Evolutionary conservation across 2,797 vertebrate species (phyloP).

Genomic region (Catostomus latipinnis): DNA sequence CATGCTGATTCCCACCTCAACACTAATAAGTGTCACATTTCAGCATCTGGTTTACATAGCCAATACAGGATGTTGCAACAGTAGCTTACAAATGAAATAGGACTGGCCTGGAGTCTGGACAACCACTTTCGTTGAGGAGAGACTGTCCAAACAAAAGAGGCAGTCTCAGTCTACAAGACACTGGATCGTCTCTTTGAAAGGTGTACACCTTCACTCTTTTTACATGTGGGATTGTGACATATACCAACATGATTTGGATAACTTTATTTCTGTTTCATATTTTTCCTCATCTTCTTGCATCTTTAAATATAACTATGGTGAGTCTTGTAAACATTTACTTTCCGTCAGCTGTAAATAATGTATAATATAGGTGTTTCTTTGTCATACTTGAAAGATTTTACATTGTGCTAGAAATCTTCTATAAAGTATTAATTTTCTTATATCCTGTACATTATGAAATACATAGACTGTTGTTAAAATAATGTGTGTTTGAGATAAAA

Average conservation of each 20-base stretch:
- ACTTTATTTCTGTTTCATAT: constrained; percentile 66
- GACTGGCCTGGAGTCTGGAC: constrained; percentile 15
- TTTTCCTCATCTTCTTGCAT: constrained; percentile 65
- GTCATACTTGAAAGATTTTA: neutral
- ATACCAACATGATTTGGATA: constrained; percentile 71
- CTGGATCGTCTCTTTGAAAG: constrained; percentile 8
- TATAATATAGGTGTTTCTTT: neutral
- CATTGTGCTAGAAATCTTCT: neutral
- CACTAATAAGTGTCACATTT: constrained; percentile 62
- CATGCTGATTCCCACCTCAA: constrained; percentile 49
- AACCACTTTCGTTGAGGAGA: constrained; percentile 32
- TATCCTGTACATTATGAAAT: neutral
- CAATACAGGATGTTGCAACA: constrained; percentile 69
- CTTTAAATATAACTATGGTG: constrained; percentile 62
- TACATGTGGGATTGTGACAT: constrained; percentile 23
- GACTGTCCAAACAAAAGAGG: constrained; percentile 41
- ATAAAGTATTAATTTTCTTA: neutral
- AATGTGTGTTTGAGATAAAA: too few species aligned
- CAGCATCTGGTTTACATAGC: constrained; percentile 78
- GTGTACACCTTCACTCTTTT: constrained; percentile 26
- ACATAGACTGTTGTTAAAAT: too few species aligned
- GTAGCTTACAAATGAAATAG: constrained; percentile 58
- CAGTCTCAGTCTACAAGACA: constrained; percentile 35
- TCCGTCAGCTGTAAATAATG: neutral
- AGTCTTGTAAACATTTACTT: constrained; percentile 49